Base-by-base conservation (phyloP, 2,113 vertebrate genomes). In the chimpanzee (Pan troglodytes) region DNA sequence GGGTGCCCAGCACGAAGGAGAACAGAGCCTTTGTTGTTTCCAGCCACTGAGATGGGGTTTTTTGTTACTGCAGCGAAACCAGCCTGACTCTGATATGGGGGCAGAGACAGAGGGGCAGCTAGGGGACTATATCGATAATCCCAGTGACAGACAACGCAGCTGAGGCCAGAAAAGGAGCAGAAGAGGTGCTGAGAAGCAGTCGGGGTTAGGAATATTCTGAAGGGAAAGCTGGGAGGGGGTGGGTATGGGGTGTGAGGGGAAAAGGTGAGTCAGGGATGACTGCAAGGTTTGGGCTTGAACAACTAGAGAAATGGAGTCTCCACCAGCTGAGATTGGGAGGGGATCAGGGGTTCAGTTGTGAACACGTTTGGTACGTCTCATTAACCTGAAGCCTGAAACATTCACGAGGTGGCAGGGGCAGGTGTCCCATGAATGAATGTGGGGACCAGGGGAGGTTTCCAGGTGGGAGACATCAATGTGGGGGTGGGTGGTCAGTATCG, bases 361-460 rank as follows among this genome's bases (percentile, higher is more conserved):
- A 83, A 75, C 38, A 1, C 2, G 0, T 7, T 16, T 38, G 16
- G 17, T 55, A 32, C 6, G 11, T 14, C 32, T 43, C 16, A 0
- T 13, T 25, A 20, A 64, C 1, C 5, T 61, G 18, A 27, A 11
- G 52, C n/a, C 89, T 22, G 27, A 48, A 12, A 7, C 0, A 0
- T 3, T 12, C 5, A 22, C 22, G 13, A 9, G 23, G 75, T 27
- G 30, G 57, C 32, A 18, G 0, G 17, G 20, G 38, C 75, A 88
- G 64, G 32, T 13, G 18, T 30, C 50, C 59, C 48, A 0, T 18
- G 8, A 11, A 40, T 17, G 64, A 32, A 18, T 0, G 17, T 81
- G 93, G 75, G 59, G 50, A 68, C 17, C 38, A 35, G 2, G 12
- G 70, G 22, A 73, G 25, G 16, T 18, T 25, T 78, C 40, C 73